phyloP scores from a whole-genome alignment of 2,113 vertebrate species.

The Caretta caretta region DNA sequence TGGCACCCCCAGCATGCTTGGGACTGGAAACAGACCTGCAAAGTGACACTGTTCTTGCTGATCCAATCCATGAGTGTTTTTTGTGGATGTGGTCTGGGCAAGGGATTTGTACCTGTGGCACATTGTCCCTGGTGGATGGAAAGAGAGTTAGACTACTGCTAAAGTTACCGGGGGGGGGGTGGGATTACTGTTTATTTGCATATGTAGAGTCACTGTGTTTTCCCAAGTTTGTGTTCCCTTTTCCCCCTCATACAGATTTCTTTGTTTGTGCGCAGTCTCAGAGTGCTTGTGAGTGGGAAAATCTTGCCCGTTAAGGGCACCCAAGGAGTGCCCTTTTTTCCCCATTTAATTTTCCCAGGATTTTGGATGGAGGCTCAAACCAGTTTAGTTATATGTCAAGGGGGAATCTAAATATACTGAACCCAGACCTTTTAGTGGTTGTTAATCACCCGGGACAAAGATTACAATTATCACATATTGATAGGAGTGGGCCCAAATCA shows the following conservation, averaged over 20 bases:
- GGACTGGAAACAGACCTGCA: too few relatives aligned
- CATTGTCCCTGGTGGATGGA: too few relatives aligned
- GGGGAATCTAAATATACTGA: conserved; percentile 58
- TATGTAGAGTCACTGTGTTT: background rate
- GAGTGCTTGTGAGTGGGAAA: background rate
- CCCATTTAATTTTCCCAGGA: background rate
- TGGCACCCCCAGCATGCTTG: too few relatives aligned
- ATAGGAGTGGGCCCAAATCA: conserved; percentile 45
- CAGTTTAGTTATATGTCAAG: conserved; percentile 30
- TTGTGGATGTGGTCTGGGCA: too few relatives aligned
- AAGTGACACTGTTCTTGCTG: too few relatives aligned
- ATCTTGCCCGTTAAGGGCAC: background rate
- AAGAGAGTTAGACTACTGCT: too few relatives aligned
- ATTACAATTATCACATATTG: background rate
- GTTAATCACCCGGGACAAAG: conserved; percentile 23
- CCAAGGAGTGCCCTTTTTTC: background rate
- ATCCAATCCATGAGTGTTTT: background rate
- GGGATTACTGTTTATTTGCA: background rate
- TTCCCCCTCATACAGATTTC: background rate
- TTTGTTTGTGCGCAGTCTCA: background rate
- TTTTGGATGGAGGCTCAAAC: background rate
- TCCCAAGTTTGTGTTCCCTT: background rate
- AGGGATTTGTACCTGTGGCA: too few relatives aligned
- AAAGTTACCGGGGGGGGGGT: too few relatives aligned
- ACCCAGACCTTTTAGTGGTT: conserved; percentile 22